Conservation (phyloP, 1,140 invertebrate genomes). For the Dryas iulia region DNA sequence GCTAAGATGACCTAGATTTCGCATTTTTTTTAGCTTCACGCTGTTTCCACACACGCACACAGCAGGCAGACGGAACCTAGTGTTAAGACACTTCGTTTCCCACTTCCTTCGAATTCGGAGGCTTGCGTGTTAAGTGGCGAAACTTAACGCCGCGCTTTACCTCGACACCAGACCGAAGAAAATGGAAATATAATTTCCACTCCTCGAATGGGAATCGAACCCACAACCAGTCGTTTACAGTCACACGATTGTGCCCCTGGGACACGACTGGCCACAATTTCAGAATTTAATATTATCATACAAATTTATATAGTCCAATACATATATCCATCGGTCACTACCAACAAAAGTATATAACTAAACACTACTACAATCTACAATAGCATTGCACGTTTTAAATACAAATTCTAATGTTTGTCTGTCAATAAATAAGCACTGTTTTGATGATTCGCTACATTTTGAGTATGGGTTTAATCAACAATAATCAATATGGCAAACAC, state of each 20-base stretch:
- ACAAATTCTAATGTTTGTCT: slow-evolving; percentile 44
- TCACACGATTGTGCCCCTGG: not conserved
- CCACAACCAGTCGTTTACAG: not conserved
- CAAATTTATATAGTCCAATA: not conserved
- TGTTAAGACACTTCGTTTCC: no score
- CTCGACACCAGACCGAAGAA: not conserved
- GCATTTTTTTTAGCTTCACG: no score
- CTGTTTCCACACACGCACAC: no score
- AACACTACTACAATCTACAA: slow-evolving; percentile 7
- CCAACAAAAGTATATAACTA: slow-evolving; percentile 8
- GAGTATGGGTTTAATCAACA: slow-evolving; percentile 51
- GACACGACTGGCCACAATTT: not conserved
- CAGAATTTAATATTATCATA: not conserved
- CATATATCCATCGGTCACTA: not conserved
- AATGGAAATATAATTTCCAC: not conserved
- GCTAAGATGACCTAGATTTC: no score
- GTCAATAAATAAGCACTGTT: slow-evolving; percentile 58
- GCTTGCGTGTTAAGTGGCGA: no score
- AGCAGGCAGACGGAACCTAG: no score
- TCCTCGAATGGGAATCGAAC: not conserved
- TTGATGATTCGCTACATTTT: slow-evolving; percentile 64
- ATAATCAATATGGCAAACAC: slow-evolving; percentile 62
- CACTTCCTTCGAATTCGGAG: no score
- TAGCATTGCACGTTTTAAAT: slow-evolving; percentile 45
- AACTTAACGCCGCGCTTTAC: no score